Conservation (phyloP, 2,888 invertebrate species). For the Itoplectis maculator region DNA sequence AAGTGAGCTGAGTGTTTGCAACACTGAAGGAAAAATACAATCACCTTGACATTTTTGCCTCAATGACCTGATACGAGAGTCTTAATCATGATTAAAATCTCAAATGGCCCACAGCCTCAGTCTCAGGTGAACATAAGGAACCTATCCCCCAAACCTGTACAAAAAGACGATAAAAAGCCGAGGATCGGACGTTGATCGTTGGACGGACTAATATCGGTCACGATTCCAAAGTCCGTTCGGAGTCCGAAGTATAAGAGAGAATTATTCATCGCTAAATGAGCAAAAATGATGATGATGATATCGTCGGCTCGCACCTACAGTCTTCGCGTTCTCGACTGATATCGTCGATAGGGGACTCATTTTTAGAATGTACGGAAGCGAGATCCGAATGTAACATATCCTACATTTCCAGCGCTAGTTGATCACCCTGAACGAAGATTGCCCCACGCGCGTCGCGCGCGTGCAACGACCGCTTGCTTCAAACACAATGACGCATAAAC, state of each 20-base stretch:
- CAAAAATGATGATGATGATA: conserved; percentile 2
- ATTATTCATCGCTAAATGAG: conserved; percentile 16
- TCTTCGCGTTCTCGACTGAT: not conserved
- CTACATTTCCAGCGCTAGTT: not conserved
- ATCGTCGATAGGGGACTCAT: no score
- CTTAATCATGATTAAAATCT: not conserved
- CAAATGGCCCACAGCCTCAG: not conserved
- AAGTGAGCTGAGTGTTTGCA: not conserved
- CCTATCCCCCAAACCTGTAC: not conserved
- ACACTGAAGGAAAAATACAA: not conserved
- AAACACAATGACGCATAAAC: conserved; percentile 41
- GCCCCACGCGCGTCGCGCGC: conserved; percentile 7
- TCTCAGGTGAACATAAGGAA: not conserved
- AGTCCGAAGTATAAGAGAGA: conserved; percentile 31
- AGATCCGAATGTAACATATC: conserved; percentile 21
- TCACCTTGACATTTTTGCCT: not conserved
- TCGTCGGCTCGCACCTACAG: not conserved
- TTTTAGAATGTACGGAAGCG: not conserved
- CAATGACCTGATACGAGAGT: not conserved
- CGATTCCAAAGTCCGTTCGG: conserved; percentile 44
- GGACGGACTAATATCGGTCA: conserved; percentile 13
- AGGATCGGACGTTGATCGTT: conserved; percentile 1
- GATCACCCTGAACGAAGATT: conserved; percentile 59
- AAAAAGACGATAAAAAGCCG: not conserved
- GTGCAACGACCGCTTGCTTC: conserved; percentile 18